These are phyloP conservation scores for Xanthia icteritia DNA, from an alignment of 2,888 invertebrate species.

Conservation along the genomic window DNA sequence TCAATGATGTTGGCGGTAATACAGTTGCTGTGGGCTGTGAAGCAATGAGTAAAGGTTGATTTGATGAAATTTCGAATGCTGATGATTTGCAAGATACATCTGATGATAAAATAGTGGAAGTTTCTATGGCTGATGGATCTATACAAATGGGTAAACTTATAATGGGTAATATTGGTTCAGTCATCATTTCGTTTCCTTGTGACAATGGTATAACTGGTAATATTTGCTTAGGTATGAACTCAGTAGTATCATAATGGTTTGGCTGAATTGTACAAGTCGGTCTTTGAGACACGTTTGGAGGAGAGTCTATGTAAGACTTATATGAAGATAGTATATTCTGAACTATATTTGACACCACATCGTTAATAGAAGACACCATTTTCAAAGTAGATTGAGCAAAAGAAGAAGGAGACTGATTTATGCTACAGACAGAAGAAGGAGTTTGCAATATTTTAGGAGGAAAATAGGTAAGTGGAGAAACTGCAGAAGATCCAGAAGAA, in stretches of 20 bases:
- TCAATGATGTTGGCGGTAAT: slow-evolving; percentile 14
- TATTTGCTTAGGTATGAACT: not conserved
- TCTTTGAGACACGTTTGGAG: not conserved
- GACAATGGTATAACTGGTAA: not conserved
- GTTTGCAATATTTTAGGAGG: not conserved
- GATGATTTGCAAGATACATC: not conserved
- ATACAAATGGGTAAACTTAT: not conserved
- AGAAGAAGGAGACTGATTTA: slow-evolving; percentile 15
- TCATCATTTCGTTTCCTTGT: not conserved
- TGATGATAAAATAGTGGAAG: not conserved
- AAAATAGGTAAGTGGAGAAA: not conserved
- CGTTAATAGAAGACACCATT: slow-evolving; percentile 39
- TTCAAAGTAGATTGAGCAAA: slow-evolving; percentile 23
- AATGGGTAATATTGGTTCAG: not conserved
- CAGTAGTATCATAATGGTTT: not conserved
- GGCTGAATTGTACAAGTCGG: not conserved
- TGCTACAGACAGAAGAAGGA: slow-evolving; percentile 1
- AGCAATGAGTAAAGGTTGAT: not conserved
- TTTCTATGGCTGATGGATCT: not conserved
- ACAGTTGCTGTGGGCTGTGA: not conserved
- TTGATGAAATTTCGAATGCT: slow-evolving; percentile 2
- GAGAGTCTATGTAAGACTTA: slow-evolving; percentile 4
- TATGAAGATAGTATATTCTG: slow-evolving; percentile 36
- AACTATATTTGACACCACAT: slow-evolving; percentile 43
- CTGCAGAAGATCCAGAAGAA: not conserved